Conservation (phyloP, 2,113 vertebrate species). For the Athene cunicularia region DNA sequence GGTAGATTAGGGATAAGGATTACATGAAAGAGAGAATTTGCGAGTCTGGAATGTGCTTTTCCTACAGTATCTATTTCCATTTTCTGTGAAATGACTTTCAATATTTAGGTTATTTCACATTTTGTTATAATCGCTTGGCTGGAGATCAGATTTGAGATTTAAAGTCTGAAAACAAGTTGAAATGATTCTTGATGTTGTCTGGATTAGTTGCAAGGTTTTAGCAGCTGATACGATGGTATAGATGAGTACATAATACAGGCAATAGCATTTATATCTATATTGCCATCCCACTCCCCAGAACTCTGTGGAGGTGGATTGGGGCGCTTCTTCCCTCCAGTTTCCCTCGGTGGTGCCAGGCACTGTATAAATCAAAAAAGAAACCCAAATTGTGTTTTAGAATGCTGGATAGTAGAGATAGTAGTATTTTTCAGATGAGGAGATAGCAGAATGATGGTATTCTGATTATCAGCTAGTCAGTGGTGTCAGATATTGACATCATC, state of each 20-base stretch:
- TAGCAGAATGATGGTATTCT: neutral
- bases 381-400: neutral
- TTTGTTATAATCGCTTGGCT: neutral
- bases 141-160: slow-evolving; percentile 62
- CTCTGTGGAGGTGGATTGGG: neutral
- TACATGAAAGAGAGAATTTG: slow-evolving; percentile 45
- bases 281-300: neutral
- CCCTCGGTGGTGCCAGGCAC: neutral
- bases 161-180: slow-evolving; percentile 17
- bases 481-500: neutral
- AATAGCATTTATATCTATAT: neutral
- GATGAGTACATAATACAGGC: slow-evolving; percentile 44
- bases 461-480: neutral
- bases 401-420: neutral
- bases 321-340: neutral
- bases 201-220: slow-evolving; percentile 44
- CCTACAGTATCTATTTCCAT: slow-evolving; percentile 48
- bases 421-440: neutral
- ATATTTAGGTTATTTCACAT: slow-evolving; percentile 32
- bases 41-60: slow-evolving; percentile 41
- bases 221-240: neutral
- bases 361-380: neutral
- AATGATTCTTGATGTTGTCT: slow-evolving; percentile 30
- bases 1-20: neutral
- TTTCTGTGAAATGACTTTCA: slow-evolving; percentile 62